Conservation (phyloP, 2,888 invertebrate genomes). For the Caenorhabditis drosophilae region DNA sequence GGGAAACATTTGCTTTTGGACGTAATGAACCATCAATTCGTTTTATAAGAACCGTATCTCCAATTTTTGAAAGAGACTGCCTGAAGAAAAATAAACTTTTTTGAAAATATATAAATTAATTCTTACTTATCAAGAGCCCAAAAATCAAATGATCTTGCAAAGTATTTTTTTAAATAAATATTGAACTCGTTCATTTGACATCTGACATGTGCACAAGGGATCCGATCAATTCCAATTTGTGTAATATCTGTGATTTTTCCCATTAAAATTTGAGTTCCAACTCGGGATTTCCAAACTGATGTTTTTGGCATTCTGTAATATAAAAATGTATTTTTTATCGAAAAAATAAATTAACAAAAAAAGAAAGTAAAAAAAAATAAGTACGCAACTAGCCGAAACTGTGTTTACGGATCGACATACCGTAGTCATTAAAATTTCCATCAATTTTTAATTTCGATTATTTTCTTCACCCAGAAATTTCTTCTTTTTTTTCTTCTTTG, state of each 20-base stretch:
- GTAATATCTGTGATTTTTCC: slow-evolving; percentile 60
- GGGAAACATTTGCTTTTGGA: slow-evolving; percentile 57
- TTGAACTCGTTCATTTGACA: slow-evolving; percentile 64
- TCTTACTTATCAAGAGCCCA: slow-evolving; percentile 61
- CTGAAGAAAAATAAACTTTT: slow-evolving; percentile 11
- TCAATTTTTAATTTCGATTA: slow-evolving; percentile 3
- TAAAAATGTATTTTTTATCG: too few species aligned
- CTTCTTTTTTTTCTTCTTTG: slow-evolving; percentile 18
- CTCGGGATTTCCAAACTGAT: slow-evolving; percentile 47
- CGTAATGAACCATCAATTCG: slow-evolving; percentile 48
- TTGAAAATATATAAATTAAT: not conserved
- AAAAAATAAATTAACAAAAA: too few species aligned
- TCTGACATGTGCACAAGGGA: slow-evolving; percentile 57
- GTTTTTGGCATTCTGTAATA: slow-evolving; percentile 53
- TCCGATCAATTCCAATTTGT: slow-evolving; percentile 59
- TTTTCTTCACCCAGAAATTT: slow-evolving; percentile 12
- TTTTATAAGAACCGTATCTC: slow-evolving; percentile 61
- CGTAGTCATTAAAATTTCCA: too few species aligned
- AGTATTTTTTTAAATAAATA: slow-evolving; percentile 64
- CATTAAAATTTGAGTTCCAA: slow-evolving; percentile 56
- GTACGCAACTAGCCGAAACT: too few species aligned
- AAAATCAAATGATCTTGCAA: slow-evolving; percentile 58
- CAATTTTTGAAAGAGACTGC: slow-evolving; percentile 43
- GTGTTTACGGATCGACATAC: too few species aligned
- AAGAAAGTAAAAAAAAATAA: slow-evolving; percentile 1